phyloP scores from a whole-genome alignment of 2,888 invertebrate species.

The Orthonevra nobilis region DNA sequence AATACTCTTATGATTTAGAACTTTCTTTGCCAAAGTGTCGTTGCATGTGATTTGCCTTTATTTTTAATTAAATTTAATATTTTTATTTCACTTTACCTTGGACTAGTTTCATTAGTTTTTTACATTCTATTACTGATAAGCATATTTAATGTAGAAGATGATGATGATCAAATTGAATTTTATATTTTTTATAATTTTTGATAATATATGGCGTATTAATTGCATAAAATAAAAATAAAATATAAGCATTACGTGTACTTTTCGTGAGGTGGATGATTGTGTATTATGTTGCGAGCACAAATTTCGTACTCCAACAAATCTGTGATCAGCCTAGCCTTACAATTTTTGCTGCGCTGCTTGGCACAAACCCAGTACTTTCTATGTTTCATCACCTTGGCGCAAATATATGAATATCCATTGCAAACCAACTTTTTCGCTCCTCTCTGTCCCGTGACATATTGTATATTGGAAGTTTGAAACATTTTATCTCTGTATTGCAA shows the following conservation, averaged over 20 bases:
- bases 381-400: slow-evolving; percentile 74
- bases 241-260: neutral
- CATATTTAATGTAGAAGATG: neutral
- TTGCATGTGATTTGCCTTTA: too few species aligned
- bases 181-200: neutral
- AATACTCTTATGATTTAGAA: too few species aligned
- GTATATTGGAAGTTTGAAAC: slow-evolving; percentile 62
- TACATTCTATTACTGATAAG: too few species aligned
- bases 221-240: neutral
- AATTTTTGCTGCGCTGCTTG: slow-evolving; percentile 76
- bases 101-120: too few species aligned
- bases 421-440: slow-evolving; percentile 76
- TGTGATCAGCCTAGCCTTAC: slow-evolving; percentile 76
- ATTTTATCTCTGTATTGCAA: slow-evolving; percentile 30
- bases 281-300: slow-evolving; percentile 73
- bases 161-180: neutral
- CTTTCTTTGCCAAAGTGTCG: too few species aligned
- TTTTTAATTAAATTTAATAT: too few species aligned
- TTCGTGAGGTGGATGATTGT: slow-evolving; percentile 73
- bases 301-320: slow-evolving; percentile 73
- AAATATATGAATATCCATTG: slow-evolving; percentile 75
- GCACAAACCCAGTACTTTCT: slow-evolving; percentile 78
- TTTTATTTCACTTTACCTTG: too few species aligned
- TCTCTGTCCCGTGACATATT: slow-evolving; percentile 75
- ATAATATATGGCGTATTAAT: too few species aligned